These are phyloP conservation scores for Perca fluviatilis DNA, from an alignment of 2,113 vertebrate species.

Conservation along the genomic window DNA sequence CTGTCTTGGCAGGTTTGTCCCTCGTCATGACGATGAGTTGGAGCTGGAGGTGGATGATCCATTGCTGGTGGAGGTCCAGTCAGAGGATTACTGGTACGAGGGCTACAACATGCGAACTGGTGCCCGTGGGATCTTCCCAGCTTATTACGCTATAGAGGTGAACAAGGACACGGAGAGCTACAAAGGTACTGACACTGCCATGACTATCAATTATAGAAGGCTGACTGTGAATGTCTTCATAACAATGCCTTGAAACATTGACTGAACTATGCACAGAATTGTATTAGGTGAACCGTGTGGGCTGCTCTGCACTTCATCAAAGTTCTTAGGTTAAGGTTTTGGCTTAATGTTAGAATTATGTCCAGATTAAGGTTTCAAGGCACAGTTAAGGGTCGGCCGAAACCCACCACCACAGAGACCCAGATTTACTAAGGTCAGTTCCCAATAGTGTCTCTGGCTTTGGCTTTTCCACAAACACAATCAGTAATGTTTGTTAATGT, in stretches of 20 bases:
- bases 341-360: no score
- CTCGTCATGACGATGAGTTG: conserved; percentile 94
- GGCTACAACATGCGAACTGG: conserved; percentile 98
- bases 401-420: no score
- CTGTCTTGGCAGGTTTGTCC: conserved; percentile 87
- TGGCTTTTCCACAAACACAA: no score
- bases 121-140: conserved; percentile 92
- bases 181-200: conserved; percentile 83
- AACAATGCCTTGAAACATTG: background rate
- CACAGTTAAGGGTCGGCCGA: no score
- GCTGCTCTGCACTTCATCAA: background rate
- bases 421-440: no score
- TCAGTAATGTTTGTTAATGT: no score
- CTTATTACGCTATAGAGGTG: conserved; percentile 95
- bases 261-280: no score
- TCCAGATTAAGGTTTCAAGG: no score
- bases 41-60: conserved; percentile 97
- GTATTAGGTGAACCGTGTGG: no score
- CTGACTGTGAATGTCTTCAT: background rate
- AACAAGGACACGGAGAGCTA: conserved; percentile 89
- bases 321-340: no score
- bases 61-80: conserved; percentile 94
- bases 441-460: no score
- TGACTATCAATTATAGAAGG: background rate
- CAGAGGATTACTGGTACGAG: conserved; percentile 98